Conservation (phyloP, 2,888 invertebrate species). For the Xylocampa areola region DNA sequence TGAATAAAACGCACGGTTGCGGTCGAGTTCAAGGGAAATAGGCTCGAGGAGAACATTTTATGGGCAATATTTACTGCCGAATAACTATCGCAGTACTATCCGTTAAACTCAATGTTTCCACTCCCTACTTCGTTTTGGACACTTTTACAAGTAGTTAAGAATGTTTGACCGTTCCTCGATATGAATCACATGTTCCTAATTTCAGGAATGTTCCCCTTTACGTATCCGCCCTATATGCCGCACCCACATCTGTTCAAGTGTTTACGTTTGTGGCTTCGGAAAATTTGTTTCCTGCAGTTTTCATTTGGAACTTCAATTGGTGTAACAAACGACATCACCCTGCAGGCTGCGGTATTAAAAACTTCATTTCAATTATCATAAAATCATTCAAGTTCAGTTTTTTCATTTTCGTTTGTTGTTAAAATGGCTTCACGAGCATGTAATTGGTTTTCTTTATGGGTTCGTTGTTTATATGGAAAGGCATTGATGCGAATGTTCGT, state of each 20-base stretch:
- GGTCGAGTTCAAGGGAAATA: constrained; percentile 72
- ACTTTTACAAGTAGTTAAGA: constrained; percentile 46
- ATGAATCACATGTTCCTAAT: constrained; percentile 54
- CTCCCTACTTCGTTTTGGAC: constrained; percentile 26
- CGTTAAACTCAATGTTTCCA: constrained; percentile 24
- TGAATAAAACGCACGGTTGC: constrained; percentile 55
- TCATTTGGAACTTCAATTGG: constrained; percentile 46
- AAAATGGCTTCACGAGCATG: constrained; percentile 77
- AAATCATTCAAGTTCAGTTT: constrained; percentile 57
- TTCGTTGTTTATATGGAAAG: constrained; percentile 77
- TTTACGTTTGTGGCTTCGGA: constrained; percentile 42
- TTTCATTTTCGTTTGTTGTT: constrained; percentile 65
- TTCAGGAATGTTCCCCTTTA: constrained; percentile 52
- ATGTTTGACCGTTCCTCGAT: constrained; percentile 56
- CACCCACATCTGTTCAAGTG: constrained; percentile 48
- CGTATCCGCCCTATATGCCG: constrained; percentile 46
- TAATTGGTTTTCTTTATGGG: constrained; percentile 84
- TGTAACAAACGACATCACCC: constrained; percentile 28
- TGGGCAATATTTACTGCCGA: constrained; percentile 49
- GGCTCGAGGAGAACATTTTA: constrained; percentile 54
- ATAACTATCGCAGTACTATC: constrained; percentile 45
- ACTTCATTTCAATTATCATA: constrained; percentile 60
- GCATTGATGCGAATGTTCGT: constrained; percentile 68
- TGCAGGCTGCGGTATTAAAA: constrained; percentile 47
- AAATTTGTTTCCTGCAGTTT: constrained; percentile 33